These are phyloP conservation scores for Rhopalosiphum padi DNA, from an alignment of 1,140 invertebrate species.

Conservation along the genomic window DNA sequence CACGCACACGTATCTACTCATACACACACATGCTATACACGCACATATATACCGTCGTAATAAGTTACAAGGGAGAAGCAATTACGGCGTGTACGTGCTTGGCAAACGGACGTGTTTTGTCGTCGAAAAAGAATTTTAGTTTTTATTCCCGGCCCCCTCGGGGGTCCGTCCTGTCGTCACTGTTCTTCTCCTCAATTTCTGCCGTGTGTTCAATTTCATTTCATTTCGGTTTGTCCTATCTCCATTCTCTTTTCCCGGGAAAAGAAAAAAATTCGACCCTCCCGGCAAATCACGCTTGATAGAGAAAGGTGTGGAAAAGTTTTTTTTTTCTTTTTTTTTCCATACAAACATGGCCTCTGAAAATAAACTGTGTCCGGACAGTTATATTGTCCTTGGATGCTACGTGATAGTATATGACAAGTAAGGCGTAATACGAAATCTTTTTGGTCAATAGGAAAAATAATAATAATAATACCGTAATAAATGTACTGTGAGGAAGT, in stretches of 20 bases:
- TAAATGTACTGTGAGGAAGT: constrained; percentile 31
- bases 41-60: constrained; percentile 24
- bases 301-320: neutral
- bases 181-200: constrained; percentile 51
- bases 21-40: neutral
- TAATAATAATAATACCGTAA: constrained; percentile 18
- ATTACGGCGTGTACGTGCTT: constrained; percentile 52
- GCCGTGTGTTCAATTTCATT: constrained; percentile 57
- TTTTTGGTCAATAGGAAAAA: constrained; percentile 9
- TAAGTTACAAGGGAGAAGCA: constrained; percentile 56
- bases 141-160: constrained; percentile 51
- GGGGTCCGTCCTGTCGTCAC: constrained; percentile 6
- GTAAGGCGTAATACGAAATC: constrained; percentile 19
- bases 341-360: constrained; percentile 34
- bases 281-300: constrained; percentile 42
- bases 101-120: constrained; percentile 52
- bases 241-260: neutral
- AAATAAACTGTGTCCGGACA: constrained; percentile 45
- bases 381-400: constrained; percentile 50
- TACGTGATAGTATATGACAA: constrained; percentile 32
- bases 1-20: neutral
- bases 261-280: constrained; percentile 28
- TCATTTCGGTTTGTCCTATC: constrained; percentile 32
- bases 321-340: neutral
- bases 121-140: constrained; percentile 56